Conservation (phyloP, 1,140 invertebrate species). For the Cotesia chilonis region DNA sequence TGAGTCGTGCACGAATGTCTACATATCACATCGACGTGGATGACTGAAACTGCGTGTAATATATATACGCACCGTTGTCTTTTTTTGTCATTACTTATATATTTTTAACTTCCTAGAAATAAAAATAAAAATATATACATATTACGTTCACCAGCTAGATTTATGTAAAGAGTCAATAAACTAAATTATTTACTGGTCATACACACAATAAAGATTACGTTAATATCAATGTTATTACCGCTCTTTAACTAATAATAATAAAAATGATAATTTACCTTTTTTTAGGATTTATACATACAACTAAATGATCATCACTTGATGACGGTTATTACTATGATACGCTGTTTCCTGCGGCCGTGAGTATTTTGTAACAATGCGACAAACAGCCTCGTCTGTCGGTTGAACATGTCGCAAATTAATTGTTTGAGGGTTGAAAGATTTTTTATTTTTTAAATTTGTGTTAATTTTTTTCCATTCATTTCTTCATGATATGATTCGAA, state of each 20-base stretch:
- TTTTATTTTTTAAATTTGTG: neutral
- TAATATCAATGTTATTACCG: constrained; percentile 6
- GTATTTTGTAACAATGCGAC: constrained; percentile 36
- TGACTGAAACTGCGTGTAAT: neutral
- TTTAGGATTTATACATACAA: constrained; percentile 52
- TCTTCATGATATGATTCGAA: no score
- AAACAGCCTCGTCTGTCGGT: constrained; percentile 7
- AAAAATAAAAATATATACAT: neutral
- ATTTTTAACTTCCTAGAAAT: constrained; percentile 11
- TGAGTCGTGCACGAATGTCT: constrained; percentile 20
- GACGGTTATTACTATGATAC: constrained; percentile 65
- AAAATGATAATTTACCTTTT: constrained; percentile 1
- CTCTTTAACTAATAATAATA: constrained; percentile 1
- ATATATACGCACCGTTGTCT: neutral
- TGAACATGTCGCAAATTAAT: neutral
- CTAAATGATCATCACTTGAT: constrained; percentile 65
- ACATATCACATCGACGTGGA: constrained; percentile 21
- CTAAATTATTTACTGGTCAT: neutral
- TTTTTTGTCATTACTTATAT: constrained; percentile 1
- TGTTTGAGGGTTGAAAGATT: constrained; percentile 8
- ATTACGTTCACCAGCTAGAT: no score
- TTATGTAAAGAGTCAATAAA: neutral
- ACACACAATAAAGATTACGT: neutral
- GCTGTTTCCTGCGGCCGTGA: constrained; percentile 65
- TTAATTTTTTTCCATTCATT: neutral